Evolutionary conservation across 2,113 vertebrate species (phyloP).

Genomic region (Perca schrenkii): DNA sequence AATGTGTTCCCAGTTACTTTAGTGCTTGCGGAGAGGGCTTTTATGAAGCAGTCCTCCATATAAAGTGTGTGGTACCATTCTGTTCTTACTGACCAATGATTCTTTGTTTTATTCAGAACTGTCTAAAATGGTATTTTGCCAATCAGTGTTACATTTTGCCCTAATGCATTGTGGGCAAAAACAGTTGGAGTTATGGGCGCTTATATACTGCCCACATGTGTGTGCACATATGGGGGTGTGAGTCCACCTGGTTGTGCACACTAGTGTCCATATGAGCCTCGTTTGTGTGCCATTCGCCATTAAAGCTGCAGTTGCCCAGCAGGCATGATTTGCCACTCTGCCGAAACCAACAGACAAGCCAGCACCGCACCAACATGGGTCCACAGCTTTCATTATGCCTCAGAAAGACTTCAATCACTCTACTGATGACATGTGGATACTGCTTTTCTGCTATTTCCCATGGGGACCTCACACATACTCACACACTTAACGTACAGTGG

Average conservation of each 20-base stretch:
- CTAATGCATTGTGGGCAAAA: neutral
- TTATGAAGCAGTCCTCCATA: neutral
- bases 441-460: slow-evolving; percentile 45
- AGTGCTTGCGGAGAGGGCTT: neutral
- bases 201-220: slow-evolving; percentile 12
- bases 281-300: slow-evolving; percentile 71
- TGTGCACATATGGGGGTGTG: slow-evolving; percentile 12
- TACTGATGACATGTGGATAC: slow-evolving; percentile 33
- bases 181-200: neutral
- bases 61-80: neutral
- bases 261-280: slow-evolving; percentile 60
- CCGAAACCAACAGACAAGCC: slow-evolving; percentile 52
- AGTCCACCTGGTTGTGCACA: slow-evolving; percentile 30
- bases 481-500: slow-evolving; percentile 26
- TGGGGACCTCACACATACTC: slow-evolving; percentile 8
- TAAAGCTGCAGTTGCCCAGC: slow-evolving; percentile 64
- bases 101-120: neutral
- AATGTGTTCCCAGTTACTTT: no score
- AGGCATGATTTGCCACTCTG: slow-evolving; percentile 68
- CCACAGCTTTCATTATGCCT: slow-evolving; percentile 75
- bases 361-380: slow-evolving; percentile 51
- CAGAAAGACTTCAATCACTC: slow-evolving; percentile 85
- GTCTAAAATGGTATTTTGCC: neutral
- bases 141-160: neutral
- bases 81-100: neutral